A percentile compares a stretch with the other conserved stretches of the same genome.
Conservation (phyloP, 2,113 vertebrate species). For the Oncorhynchus tshawytscha region DNA sequence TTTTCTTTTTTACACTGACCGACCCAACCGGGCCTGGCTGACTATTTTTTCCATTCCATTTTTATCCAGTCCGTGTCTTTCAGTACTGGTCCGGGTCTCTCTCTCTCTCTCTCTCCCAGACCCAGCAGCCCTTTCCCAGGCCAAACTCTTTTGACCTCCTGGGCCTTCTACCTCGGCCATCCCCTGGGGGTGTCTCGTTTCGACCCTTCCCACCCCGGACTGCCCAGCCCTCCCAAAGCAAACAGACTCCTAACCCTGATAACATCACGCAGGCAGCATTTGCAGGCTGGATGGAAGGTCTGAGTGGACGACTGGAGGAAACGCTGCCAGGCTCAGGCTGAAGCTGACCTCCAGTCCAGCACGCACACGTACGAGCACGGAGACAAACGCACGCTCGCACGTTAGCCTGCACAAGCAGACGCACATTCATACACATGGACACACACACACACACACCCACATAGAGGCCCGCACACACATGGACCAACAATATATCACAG, state of each 20-base stretch:
- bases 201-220: constrained; percentile 30
- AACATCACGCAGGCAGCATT: constrained; percentile 15
- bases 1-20: constrained; percentile 51
- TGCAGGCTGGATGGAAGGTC: constrained; percentile 18
- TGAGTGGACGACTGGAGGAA: constrained; percentile 2
- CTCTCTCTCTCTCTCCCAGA: constrained; percentile 15
- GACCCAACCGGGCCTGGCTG: not conserved
- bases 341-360: constrained; percentile 9
- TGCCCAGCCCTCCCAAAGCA: constrained; percentile 37
- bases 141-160: constrained; percentile 17
- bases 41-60: constrained; percentile 75
- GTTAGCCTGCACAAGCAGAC: too few relatives aligned
- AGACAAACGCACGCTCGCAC: too few relatives aligned
- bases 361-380: not conserved
- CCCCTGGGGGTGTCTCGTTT: constrained; percentile 13
- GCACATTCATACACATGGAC: too few relatives aligned
- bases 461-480: too few relatives aligned
- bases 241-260: constrained; percentile 31
- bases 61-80: constrained; percentile 58
- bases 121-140: constrained; percentile 32
- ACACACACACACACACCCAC: too few relatives aligned
- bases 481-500: too few relatives aligned
- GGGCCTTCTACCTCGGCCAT: constrained; percentile 25
- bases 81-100: not conserved
- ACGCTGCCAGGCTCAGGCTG: not conserved